phyloP scores from a whole-genome alignment of 2,797 vertebrate species.

The Sebastes diploproa region DNA sequence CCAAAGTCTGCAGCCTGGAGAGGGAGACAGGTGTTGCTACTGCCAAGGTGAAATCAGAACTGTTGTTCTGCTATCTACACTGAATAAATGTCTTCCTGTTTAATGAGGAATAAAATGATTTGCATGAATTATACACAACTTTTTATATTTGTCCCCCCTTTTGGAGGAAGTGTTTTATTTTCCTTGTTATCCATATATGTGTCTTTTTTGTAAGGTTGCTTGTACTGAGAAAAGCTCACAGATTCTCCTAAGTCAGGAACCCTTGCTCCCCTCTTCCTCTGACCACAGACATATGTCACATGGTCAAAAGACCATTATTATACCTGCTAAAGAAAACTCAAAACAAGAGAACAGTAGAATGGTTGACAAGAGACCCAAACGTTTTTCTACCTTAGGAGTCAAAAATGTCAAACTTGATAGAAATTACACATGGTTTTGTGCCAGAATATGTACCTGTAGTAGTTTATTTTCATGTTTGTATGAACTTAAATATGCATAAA shows the following conservation, averaged over 20 bases:
- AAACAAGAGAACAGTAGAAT: neutral
- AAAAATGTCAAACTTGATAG: too few relatives aligned
- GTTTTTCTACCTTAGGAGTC: neutral
- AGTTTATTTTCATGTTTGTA: too few relatives aligned
- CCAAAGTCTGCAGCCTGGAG: conserved; percentile 79
- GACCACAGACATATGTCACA: neutral
- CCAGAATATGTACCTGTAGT: too few relatives aligned
- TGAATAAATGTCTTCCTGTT: neutral
- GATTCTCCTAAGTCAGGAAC: too few relatives aligned
- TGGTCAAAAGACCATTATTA: neutral
- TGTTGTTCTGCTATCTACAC: neutral
- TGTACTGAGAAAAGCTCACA: too few relatives aligned
- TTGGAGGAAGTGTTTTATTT: neutral
- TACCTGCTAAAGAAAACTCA: neutral
- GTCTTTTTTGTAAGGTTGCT: neutral
- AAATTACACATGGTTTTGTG: too few relatives aligned
- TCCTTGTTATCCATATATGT: neutral
- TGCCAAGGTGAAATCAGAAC: conserved; percentile 69
- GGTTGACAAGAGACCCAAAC: neutral
- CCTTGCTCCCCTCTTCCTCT: neutral
- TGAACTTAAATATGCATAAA: neutral
- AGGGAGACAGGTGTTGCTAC: conserved; percentile 83
- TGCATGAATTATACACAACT: neutral
- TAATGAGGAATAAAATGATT: neutral
- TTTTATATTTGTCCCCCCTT: neutral